Base-by-base conservation (phyloP, 1,140 invertebrate species). In the Caenorhabditis brenneri region DNA sequence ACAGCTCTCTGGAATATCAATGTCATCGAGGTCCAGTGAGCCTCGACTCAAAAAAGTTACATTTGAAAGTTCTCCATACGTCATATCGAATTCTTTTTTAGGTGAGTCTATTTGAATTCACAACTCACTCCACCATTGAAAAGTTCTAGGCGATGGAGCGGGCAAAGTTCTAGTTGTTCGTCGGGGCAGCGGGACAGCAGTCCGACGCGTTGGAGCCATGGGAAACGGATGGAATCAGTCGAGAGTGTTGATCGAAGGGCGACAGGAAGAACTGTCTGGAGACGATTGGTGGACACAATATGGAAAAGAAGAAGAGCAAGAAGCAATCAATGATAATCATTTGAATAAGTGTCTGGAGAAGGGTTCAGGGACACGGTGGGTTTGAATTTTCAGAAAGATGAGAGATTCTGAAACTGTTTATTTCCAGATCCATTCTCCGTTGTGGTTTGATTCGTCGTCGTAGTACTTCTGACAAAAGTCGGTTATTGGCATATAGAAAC, bases 1-100 rank as follows among this genome's bases (percentile, higher is more conserved):
- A n/a, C 29, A 65, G 60, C 36, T 74, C 36, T 74, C 65, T 24
- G 65, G 29, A 2, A n/a, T 74, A 2, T 42, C 65, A 0, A 74
- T 74, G 65, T 74, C 65, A 4, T 74, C 65, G 1, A 74, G 65
- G 15, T 22, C 65, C 6, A 74, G 65, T 74, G 65, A 74, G n/a
- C 65, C 65, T 12, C 33, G 36, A 4, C 36, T 74, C 19, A 74
- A 74, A 15, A 74, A 74, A 24, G 65, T 74, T 5, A 74, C 65
- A 9, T 74, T 74, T 24, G 65, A 74, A 29, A 74, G 65, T n/a
- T 74, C 65, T 3, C 65, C 65, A 1, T 74, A 74, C 42, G 65
- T 74, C 3, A 74, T 74, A 42, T 74, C 65, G 36, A 74, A 74
- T 22, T 74, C 65, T 74, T 74, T 74, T 74, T 74, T 74, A 74